These are phyloP conservation scores for Chrysolina haemoptera DNA, from an alignment of 2,888 invertebrate species.

Conservation along the genomic window DNA sequence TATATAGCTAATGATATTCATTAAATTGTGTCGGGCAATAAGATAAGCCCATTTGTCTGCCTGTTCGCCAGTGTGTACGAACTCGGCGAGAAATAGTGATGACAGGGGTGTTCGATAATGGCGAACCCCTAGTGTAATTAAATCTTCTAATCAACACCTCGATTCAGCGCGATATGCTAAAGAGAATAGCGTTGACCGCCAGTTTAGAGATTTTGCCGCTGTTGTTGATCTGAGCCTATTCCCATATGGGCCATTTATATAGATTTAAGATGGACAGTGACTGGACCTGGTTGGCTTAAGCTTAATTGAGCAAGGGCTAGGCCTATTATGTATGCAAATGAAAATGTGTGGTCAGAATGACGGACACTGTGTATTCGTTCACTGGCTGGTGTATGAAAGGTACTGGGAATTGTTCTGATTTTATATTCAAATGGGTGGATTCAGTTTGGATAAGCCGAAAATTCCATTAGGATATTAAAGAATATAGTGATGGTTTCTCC, in stretches of 20 bases:
- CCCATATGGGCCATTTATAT: conserved; percentile 69
- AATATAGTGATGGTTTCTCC: too few relatives aligned
- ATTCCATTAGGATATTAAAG: not conserved
- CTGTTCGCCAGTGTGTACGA: not conserved
- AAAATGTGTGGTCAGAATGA: conserved; percentile 64
- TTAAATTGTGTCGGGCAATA: conserved; percentile 34
- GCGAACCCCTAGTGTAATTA: conserved; percentile 65
- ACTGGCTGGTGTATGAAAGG: conserved; percentile 24
- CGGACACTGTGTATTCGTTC: conserved; percentile 57
- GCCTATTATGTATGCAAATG: conserved; percentile 69
- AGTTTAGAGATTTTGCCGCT: conserved; percentile 57
- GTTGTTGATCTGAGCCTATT: conserved; percentile 58
- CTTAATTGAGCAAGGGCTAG: conserved; percentile 66
- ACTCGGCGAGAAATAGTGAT: conserved; percentile 30
- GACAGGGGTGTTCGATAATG: conserved; percentile 56
- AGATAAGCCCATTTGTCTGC: conserved; percentile 48
- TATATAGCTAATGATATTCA: conserved; percentile 19
- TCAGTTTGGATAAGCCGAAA: not conserved
- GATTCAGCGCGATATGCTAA: conserved; percentile 66
- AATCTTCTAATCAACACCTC: conserved; percentile 69
- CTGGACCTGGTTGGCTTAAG: conserved; percentile 61
- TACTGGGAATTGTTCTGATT: conserved; percentile 7
- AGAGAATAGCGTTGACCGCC: conserved; percentile 61
- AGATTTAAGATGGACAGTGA: conserved; percentile 69
- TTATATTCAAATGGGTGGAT: conserved; percentile 6